Percentiles rank a stretch among this genome's conserved stretches.
Evolutionary conservation across 2,888 invertebrate species (phyloP).

Genomic region (Fissipunctia ypsillon): DNA sequence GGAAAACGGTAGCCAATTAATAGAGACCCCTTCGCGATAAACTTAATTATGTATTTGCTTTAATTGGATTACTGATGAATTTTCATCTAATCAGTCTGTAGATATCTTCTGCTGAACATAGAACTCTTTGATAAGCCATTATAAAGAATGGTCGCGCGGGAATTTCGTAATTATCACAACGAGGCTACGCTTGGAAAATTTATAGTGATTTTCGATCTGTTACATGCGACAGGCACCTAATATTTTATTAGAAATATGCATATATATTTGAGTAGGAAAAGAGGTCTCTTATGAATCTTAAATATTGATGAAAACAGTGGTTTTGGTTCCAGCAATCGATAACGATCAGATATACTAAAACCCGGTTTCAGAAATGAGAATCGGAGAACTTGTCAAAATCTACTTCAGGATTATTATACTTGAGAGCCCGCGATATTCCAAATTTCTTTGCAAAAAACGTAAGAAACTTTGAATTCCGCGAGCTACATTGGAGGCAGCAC

Average conservation of each 20-base stretch:
- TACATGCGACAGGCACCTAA: not conserved
- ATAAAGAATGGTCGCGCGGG: slow-evolving; percentile 12
- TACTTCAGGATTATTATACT: not conserved
- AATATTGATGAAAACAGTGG: not conserved
- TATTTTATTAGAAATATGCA: not conserved
- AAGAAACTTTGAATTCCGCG: not conserved
- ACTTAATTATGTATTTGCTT: slow-evolving; percentile 51
- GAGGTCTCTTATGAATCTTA: not conserved
- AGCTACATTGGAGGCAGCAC: not conserved
- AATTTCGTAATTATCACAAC: slow-evolving; percentile 15
- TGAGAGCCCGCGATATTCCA: not conserved
- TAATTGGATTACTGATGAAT: slow-evolving; percentile 58
- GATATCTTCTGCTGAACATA: slow-evolving; percentile 7
- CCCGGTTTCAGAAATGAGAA: too few species aligned
- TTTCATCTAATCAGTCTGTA: slow-evolving; percentile 37
- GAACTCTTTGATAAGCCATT: slow-evolving; percentile 6
- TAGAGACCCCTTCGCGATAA: slow-evolving; percentile 44
- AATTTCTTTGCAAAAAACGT: not conserved
- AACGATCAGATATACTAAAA: not conserved
- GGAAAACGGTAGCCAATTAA: slow-evolving; percentile 42
- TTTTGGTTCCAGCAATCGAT: not conserved
- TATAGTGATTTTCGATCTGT: not conserved
- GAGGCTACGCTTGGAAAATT: slow-evolving; percentile 21
- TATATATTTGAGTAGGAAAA: not conserved
- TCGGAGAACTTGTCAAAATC: too few species aligned